These are phyloP conservation scores for Mechanitis mazaeus DNA, from an alignment of 2,888 invertebrate species.

Conservation along the genomic window DNA sequence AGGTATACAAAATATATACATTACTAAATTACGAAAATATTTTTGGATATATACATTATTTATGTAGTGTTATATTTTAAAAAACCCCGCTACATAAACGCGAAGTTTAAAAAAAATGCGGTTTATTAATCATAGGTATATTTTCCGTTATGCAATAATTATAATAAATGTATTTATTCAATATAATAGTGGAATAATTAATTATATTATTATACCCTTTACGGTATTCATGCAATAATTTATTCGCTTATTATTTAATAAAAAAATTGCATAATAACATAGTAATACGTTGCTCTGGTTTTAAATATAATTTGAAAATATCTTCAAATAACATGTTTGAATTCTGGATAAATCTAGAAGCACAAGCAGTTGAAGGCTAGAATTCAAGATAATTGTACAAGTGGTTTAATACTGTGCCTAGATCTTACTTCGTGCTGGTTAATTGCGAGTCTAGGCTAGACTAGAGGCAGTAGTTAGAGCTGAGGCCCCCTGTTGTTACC, in stretches of 20 bases:
- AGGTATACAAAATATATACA: too few species aligned
- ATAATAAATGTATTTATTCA: too few species aligned
- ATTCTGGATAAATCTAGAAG: constrained; percentile 18
- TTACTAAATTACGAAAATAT: too few species aligned
- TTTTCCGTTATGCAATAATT: too few species aligned
- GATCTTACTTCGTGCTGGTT: constrained; percentile 37
- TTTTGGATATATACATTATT: too few species aligned
- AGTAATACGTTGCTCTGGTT: neutral
- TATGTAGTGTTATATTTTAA: too few species aligned
- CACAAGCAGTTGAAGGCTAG: constrained; percentile 12
- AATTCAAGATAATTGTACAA: constrained; percentile 22
- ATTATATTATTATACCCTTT: too few species aligned
- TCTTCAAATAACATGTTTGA: constrained; percentile 14
- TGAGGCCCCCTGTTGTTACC: neutral
- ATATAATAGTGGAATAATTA: too few species aligned
- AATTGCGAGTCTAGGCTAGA: constrained; percentile 45
- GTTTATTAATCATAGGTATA: too few species aligned
- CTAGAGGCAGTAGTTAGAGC: constrained; percentile 40
- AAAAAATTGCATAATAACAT: neutral
- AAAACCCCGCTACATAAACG: too few species aligned
- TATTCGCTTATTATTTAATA: neutral
- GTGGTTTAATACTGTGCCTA: constrained; percentile 10
- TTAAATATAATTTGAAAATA: constrained; percentile 6
- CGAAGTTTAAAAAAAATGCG: too few species aligned
- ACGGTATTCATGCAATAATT: neutral